Evolutionary conservation across 1,140 invertebrate genomes (phyloP).

Genomic region (Scaptomyza graminum): DNA sequence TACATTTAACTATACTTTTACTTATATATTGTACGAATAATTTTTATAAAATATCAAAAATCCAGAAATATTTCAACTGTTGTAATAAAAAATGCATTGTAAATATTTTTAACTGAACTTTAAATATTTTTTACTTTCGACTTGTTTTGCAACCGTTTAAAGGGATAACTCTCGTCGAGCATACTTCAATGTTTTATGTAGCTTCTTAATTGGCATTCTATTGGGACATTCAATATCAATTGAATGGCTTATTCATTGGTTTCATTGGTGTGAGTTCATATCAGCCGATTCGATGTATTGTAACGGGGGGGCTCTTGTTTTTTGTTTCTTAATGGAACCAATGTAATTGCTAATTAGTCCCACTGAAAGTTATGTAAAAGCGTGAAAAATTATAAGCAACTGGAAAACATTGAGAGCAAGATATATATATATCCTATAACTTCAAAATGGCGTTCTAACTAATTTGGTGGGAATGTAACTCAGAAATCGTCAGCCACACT

Average conservation of each 20-base stretch:
- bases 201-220: background rate
- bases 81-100: slow-evolving; percentile 42
- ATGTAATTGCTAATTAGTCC: too few species aligned
- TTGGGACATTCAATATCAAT: background rate
- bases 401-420: too few species aligned
- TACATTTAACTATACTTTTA: slow-evolving; percentile 69
- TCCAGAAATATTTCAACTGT: slow-evolving; percentile 46
- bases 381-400: too few species aligned
- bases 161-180: background rate
- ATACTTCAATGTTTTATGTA: background rate
- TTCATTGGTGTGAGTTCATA: background rate
- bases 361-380: too few species aligned
- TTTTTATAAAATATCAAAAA: slow-evolving; percentile 27
- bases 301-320: background rate
- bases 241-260: background rate
- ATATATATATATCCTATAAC: too few species aligned
- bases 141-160: background rate
- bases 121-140: background rate
- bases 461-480: too few species aligned
- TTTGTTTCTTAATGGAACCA: background rate
- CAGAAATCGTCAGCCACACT: too few species aligned
- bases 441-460: too few species aligned
- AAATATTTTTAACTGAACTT: slow-evolving; percentile 35
- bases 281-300: background rate
- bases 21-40: slow-evolving; percentile 67